Conservation (phyloP, 2,113 vertebrate genomes). For the Chlorodrepanis virens region DNA sequence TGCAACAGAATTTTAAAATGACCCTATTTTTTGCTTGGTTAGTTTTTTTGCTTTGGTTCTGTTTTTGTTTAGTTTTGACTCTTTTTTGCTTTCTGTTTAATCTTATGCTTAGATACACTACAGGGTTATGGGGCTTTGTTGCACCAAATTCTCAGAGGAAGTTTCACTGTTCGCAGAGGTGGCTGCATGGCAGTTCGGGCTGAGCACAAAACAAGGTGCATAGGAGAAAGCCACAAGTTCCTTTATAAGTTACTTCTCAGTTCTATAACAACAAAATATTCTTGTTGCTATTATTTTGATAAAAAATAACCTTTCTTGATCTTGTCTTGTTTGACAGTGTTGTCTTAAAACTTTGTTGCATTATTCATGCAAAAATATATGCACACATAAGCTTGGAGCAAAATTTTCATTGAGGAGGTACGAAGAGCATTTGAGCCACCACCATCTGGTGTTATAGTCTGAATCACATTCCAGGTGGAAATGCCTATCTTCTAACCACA, state of each 20-base stretch:
- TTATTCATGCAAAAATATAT: not conserved
- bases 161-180: not conserved
- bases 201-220: not conserved
- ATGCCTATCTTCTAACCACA: not conserved
- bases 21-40: not conserved
- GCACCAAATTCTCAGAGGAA: not conserved
- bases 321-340: not conserved
- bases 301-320: not conserved
- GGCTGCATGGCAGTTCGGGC: not conserved
- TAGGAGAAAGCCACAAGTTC: not conserved
- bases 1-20: not conserved
- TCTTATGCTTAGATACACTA: not conserved
- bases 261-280: not conserved
- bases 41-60: not conserved
- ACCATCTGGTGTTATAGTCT: not conserved
- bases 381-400: not conserved
- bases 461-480: not conserved
- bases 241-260: not conserved
- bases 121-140: not conserved
- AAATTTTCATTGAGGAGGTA: not conserved
- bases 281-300: not conserved
- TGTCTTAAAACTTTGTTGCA: not conserved
- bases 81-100: not conserved
- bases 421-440: not conserved
- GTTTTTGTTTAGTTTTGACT: not conserved